Conservation (phyloP, 2,797 vertebrate genomes). For the Poecilia gillii region DNA sequence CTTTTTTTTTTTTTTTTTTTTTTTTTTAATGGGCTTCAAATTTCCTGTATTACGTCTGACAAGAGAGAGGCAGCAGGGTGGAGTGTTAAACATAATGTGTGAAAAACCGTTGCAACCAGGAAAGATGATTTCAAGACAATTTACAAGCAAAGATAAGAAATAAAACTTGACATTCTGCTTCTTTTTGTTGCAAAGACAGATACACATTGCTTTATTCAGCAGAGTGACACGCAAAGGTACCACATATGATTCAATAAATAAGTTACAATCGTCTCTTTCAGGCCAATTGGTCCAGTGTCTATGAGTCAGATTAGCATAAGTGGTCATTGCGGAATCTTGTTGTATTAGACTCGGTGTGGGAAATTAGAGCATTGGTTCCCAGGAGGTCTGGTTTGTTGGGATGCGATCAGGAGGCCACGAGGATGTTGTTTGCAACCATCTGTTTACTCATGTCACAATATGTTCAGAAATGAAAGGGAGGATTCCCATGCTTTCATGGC, state of each 20-base stretch:
- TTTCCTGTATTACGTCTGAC: constrained; percentile 15
- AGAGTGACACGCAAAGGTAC: constrained; percentile 48
- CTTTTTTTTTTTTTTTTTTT: neutral
- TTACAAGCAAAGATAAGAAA: constrained; percentile 22
- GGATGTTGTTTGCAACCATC: constrained; percentile 69
- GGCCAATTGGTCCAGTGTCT: constrained; percentile 56
- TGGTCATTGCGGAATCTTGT: constrained; percentile 38
- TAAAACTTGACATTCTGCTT: constrained; percentile 4
- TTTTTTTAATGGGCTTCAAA: constrained; percentile 37
- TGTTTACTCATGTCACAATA: constrained; percentile 59
- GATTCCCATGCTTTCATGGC: constrained; percentile 11
- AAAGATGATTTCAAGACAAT: constrained; percentile 34
- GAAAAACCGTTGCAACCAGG: constrained; percentile 25
- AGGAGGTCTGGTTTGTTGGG: constrained; percentile 58
- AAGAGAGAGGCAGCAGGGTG: constrained; percentile 16
- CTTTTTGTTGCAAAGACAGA: neutral
- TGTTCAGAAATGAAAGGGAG: constrained; percentile 44
- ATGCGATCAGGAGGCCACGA: constrained; percentile 59
- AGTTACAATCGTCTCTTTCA: constrained; percentile 51
- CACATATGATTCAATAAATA: constrained; percentile 60
- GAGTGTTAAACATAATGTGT: constrained; percentile 19
- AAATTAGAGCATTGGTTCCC: constrained; percentile 73
- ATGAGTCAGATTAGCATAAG: constrained; percentile 56
- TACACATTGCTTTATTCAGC: neutral
- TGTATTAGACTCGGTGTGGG: constrained; percentile 47